phyloP scores from a whole-genome alignment of 2,888 invertebrate species.

The Ernsta delagoae region DNA sequence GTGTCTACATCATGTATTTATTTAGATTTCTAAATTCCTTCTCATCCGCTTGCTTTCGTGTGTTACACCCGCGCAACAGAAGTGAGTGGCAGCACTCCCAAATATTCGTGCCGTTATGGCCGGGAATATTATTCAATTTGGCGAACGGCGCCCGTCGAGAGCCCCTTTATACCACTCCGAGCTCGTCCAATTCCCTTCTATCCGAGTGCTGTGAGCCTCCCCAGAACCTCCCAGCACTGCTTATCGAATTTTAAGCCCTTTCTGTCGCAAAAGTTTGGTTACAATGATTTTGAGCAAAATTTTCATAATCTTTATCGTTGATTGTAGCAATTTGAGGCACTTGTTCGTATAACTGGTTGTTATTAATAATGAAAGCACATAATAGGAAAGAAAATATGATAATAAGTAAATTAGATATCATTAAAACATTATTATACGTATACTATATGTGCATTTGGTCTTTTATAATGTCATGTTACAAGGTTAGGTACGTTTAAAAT shows the following conservation, averaged over 20 bases:
- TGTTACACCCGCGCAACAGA: neutral
- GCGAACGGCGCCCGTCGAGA: conserved; percentile 11
- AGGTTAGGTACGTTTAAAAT: too few relatives aligned
- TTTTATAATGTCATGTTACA: too few relatives aligned
- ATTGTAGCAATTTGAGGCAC: too few relatives aligned
- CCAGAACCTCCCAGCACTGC: neutral
- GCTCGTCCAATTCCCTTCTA: neutral
- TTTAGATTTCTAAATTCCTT: neutral
- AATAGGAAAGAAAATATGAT: too few relatives aligned
- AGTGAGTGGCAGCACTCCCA: conserved; percentile 16
- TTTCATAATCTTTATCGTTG: neutral
- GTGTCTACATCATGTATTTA: too few relatives aligned
- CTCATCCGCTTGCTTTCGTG: neutral
- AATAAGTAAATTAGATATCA: too few relatives aligned
- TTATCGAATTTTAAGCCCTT: conserved; percentile 16
- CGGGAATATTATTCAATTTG: conserved; percentile 34
- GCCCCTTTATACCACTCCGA: conserved; percentile 9
- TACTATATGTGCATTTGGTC: too few relatives aligned
- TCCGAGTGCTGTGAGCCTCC: conserved; percentile 3
- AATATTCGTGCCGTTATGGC: conserved; percentile 19
- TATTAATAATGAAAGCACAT: too few relatives aligned
- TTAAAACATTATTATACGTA: too few relatives aligned
- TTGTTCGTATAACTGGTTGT: too few relatives aligned
- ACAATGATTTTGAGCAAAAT: neutral
- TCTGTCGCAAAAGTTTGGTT: conserved; percentile 2